phyloP scores from a whole-genome alignment of 2,113 vertebrate species.

The Spea bombifrons region DNA sequence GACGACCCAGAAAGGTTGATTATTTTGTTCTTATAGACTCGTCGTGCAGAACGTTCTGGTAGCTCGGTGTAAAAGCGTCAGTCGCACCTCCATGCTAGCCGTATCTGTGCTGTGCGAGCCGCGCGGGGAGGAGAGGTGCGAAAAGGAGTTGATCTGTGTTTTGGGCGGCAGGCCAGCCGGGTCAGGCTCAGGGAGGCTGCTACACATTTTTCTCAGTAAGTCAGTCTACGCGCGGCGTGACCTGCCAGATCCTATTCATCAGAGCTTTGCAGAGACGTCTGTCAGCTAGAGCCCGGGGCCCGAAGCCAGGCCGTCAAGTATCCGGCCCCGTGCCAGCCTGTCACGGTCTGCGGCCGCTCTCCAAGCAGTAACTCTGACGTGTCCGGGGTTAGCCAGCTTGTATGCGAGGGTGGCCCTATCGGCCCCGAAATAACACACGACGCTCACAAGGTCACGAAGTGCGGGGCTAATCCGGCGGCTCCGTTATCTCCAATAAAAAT shows the following conservation, averaged over 20 bases:
- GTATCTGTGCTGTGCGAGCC: no score
- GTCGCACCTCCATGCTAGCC: no score
- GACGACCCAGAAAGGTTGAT: no score
- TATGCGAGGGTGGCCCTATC: slow-evolving; percentile 81
- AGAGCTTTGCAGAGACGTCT: slow-evolving; percentile 77
- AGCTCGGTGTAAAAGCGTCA: no score
- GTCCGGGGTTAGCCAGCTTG: slow-evolving; percentile 82
- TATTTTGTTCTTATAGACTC: no score
- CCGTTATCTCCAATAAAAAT: slow-evolving; percentile 69
- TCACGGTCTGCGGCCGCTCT: slow-evolving; percentile 83
- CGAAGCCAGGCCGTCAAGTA: slow-evolving; percentile 81
- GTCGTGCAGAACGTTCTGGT: no score
- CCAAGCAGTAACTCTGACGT: slow-evolving; percentile 94
- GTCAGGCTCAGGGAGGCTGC: slow-evolving; percentile 46
- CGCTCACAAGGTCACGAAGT: slow-evolving; percentile 72
- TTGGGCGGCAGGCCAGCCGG: slow-evolving; percentile 31
- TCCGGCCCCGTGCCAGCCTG: slow-evolving; percentile 85
- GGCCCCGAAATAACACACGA: slow-evolving; percentile 75
- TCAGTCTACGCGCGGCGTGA: slow-evolving; percentile 56
- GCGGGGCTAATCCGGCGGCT: slow-evolving; percentile 67
- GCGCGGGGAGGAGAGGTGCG: background rate
- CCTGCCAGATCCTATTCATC: slow-evolving; percentile 85
- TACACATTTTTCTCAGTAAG: slow-evolving; percentile 52
- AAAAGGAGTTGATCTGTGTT: background rate
- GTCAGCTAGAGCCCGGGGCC: slow-evolving; percentile 81